Percentiles rank a stretch among this genome's conserved stretches.
phyloP scores from a whole-genome alignment of 2,113 vertebrate species.

The Trematocara unimaculatum region DNA sequence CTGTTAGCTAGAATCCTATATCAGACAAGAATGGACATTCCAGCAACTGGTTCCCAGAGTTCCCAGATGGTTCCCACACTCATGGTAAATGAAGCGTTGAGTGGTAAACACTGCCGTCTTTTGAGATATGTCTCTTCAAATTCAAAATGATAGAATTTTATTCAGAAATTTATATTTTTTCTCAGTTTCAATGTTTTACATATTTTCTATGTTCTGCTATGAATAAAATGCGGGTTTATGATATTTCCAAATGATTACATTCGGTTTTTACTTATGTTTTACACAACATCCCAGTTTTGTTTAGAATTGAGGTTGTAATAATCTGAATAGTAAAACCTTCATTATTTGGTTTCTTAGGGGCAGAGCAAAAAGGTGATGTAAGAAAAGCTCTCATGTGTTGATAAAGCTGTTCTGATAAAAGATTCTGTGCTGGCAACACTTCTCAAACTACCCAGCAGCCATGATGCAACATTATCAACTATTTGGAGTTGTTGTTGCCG shows the following conservation, averaged over 20 bases:
- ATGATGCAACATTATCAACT: background rate
- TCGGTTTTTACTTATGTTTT: background rate
- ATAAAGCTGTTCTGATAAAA: background rate
- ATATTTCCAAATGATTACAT: background rate
- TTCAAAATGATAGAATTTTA: background rate
- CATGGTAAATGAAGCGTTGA: background rate
- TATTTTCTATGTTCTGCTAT: background rate
- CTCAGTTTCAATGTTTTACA: background rate
- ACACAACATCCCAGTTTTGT: background rate
- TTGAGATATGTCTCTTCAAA: background rate
- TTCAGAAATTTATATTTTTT: background rate
- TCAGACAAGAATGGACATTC: background rate
- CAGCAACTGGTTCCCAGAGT: background rate
- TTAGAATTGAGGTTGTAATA: background rate
- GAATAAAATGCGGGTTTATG: background rate
- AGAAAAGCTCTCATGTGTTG: background rate
- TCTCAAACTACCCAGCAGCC: background rate
- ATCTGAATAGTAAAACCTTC: background rate
- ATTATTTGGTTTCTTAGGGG: background rate
- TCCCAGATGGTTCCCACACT: background rate
- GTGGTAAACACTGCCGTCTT: background rate
- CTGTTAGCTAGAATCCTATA: background rate
- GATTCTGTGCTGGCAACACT: background rate
- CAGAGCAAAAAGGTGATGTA: background rate
- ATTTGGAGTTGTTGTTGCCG: background rate